Evolutionary conservation across 2,797 vertebrate species (phyloP), one percentile per base, ranked within the genome.

Genomic region (Echiichthys vipera): DNA sequence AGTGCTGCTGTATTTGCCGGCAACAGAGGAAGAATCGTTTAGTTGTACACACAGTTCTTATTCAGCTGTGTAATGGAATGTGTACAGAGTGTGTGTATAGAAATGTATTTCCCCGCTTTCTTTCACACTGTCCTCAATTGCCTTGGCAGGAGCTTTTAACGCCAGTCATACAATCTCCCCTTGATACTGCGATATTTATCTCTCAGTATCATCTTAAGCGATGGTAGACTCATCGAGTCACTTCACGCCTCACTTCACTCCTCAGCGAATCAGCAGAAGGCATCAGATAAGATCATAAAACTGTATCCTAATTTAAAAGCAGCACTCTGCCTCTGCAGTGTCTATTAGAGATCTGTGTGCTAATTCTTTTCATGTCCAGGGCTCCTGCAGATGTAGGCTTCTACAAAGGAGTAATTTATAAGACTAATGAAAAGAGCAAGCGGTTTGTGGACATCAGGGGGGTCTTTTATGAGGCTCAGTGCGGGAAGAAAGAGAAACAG

Each of bases 361-460:
- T 95, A 95, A 95, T 95, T 95, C 93, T 90, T 94, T 95, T 95
- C 93, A 95, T 95, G 94, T 94, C 86, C 78, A 27, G 85, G 82
- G 89, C 92, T 91, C 92, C 90, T 92, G 92, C 91, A 88, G 91
- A 93, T 91, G 93, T 84, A 84, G 88, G 83, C 66, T 74, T 80
- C 93, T 95, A 95, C 94, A 95, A 95, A 95, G 92, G 91, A 89
- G 90, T 93, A 78, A 94, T 95, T 94, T 94, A 91, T 91, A 91
- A 92, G 90, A 87, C 91, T 95, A 95, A 95, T 95, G 94, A 95
- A 95, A 95, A 94, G 92, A 94, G 90, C 91, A 83, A 88, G 88
- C 88, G 75, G 87, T 94, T 93, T 93, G 93, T 85, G 91, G 91
- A 94, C 92, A 94, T 94, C 92, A 82, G 91, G 91, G 92, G 91